These are phyloP conservation scores for Leptopilina syphax DNA, from an alignment of 2,888 invertebrate species.

Conservation along the genomic window DNA sequence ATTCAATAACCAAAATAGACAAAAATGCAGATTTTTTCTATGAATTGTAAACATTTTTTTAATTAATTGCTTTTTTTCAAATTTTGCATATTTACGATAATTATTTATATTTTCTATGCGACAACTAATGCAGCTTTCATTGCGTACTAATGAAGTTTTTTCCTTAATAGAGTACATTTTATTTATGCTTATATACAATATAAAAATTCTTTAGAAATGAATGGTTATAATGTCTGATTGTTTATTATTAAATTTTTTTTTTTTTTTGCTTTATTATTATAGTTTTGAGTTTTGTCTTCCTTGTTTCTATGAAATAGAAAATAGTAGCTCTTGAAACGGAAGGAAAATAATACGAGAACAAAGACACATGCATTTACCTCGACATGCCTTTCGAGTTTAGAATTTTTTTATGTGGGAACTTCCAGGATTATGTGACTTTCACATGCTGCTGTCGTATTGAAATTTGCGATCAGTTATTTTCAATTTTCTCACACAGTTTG, in stretches of 20 bases:
- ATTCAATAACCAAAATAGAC: too few species aligned
- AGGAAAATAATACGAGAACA: constrained; percentile 26
- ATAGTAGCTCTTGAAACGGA: constrained; percentile 24
- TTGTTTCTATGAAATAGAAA: constrained; percentile 35
- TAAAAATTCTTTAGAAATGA: not conserved
- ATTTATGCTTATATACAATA: not conserved
- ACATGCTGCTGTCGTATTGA: constrained; percentile 35
- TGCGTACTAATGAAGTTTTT: too few species aligned
- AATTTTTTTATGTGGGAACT: constrained; percentile 40
- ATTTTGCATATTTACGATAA: too few species aligned
- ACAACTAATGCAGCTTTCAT: too few species aligned
- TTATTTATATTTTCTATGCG: too few species aligned
- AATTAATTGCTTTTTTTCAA: too few species aligned
- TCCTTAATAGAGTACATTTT: too few species aligned
- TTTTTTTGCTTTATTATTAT: constrained; percentile 30
- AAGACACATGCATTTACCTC: constrained; percentile 33
- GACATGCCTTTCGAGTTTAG: constrained; percentile 41
- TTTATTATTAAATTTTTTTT: constrained; percentile 16
- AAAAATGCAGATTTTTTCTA: too few species aligned
- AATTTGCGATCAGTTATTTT: constrained; percentile 23
- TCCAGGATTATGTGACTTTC: constrained; percentile 37
- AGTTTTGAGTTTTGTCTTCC: constrained; percentile 23
- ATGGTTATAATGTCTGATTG: not conserved
- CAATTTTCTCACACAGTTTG: constrained; percentile 29
- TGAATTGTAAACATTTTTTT: too few species aligned